phyloP scores from a whole-genome alignment of 2,113 vertebrate genomes.

The Shinisaurus crocodilurus region DNA sequence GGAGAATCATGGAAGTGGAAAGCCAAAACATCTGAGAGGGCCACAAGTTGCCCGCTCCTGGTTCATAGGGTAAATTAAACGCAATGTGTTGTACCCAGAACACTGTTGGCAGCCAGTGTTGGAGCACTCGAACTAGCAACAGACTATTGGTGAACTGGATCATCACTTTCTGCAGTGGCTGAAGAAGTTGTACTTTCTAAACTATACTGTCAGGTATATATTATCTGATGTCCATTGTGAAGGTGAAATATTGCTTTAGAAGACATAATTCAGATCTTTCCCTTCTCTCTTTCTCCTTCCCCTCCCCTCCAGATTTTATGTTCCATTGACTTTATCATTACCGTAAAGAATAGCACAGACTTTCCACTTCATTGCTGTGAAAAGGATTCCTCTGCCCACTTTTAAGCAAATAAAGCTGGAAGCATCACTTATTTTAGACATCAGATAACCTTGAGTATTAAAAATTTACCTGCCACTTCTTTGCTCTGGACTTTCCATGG shows the following conservation, averaged over 20 bases:
- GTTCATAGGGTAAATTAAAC: not conserved
- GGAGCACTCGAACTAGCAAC: not conserved
- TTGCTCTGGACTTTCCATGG: constrained; percentile 61
- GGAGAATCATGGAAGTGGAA: too few species aligned
- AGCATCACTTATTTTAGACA: constrained; percentile 48
- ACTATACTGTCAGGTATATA: constrained; percentile 32
- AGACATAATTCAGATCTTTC: constrained; percentile 25
- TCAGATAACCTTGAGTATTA: constrained; percentile 68
- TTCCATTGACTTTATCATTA: constrained; percentile 34
- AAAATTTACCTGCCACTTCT: constrained; percentile 54
- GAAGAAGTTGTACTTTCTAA: constrained; percentile 15
- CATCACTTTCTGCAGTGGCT: not conserved
- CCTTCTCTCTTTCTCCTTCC: constrained; percentile 2
- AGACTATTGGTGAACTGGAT: not conserved
- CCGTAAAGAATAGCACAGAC: constrained; percentile 20
- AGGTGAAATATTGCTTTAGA: constrained; percentile 28
- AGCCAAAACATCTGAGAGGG: too few species aligned
- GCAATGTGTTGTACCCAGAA: not conserved
- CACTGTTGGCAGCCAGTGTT: not conserved
- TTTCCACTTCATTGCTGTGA: constrained; percentile 44
- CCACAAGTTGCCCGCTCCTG: too few species aligned
- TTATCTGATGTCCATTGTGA: constrained; percentile 22
- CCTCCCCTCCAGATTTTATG: not conserved
- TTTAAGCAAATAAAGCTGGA: constrained; percentile 64
- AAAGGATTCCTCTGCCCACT: constrained; percentile 50